These are phyloP conservation scores for Isotomurus palustris DNA, from an alignment of 2,888 invertebrate species.

Conservation along the genomic window DNA sequence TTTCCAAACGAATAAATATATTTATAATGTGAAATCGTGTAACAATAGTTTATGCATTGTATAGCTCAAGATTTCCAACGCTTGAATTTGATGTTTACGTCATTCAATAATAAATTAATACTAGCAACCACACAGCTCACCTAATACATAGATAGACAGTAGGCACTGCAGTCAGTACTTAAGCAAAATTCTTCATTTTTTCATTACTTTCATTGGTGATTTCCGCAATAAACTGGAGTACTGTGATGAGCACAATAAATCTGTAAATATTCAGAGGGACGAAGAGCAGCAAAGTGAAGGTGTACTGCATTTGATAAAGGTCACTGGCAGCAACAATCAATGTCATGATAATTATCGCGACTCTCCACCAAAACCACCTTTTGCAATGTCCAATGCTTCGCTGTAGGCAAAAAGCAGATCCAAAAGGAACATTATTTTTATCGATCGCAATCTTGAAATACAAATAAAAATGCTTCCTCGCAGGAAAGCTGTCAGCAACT, in stretches of 20 bases:
- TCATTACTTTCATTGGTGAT: background rate
- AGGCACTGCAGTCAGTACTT: too few species aligned
- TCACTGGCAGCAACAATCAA: slow-evolving; percentile 15
- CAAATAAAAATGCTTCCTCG: slow-evolving; percentile 1
- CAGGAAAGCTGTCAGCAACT: background rate
- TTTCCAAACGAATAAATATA: too few species aligned
- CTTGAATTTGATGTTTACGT: too few species aligned
- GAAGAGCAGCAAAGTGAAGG: slow-evolving; percentile 25
- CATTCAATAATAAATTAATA: too few species aligned
- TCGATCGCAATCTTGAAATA: background rate
- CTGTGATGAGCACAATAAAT: background rate
- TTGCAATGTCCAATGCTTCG: slow-evolving; percentile 21
- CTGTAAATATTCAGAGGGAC: slow-evolving; percentile 25
- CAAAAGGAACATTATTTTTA: background rate
- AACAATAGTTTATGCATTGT: too few species aligned
- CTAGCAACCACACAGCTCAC: too few species aligned
- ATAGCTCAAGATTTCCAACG: too few species aligned
- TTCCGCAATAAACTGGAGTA: slow-evolving; percentile 2
- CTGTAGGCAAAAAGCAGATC: slow-evolving; percentile 13
- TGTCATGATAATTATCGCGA: slow-evolving; percentile 14
- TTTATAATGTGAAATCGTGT: too few species aligned
- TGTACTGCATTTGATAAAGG: slow-evolving; percentile 29
- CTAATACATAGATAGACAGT: too few species aligned
- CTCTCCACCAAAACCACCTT: slow-evolving; percentile 35
- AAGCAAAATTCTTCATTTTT: background rate